These are phyloP conservation scores for Stegostoma tigrinum DNA, from an alignment of 2,113 vertebrate genomes.

Conservation along the genomic window DNA sequence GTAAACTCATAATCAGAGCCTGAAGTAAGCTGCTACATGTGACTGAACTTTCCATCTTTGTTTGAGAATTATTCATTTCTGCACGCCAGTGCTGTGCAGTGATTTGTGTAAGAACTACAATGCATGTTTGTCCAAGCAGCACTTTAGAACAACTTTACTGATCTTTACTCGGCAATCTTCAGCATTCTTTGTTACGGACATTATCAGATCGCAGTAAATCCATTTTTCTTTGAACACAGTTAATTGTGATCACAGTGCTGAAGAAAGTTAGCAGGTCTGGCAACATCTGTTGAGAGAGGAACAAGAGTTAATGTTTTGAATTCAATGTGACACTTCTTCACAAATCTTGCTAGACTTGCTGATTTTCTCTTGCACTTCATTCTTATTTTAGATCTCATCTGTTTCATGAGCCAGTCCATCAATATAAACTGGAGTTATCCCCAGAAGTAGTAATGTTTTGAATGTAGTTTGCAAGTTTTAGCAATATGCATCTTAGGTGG, in stretches of 20 bases:
- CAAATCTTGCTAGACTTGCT: too few species aligned
- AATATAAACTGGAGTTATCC: background rate
- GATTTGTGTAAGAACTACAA: too few species aligned
- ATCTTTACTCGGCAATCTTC: background rate
- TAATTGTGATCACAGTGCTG: background rate
- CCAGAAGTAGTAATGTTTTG: background rate
- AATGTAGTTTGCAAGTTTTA: background rate
- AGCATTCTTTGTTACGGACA: background rate
- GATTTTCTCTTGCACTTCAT: too few species aligned
- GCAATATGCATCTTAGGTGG: background rate
- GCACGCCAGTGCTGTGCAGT: too few species aligned
- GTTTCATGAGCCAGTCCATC: background rate
- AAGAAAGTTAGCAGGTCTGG: too few species aligned
- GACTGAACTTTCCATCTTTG: too few species aligned
- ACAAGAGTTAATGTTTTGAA: too few species aligned
- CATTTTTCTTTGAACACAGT: background rate
- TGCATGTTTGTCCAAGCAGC: background rate
- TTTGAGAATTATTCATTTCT: too few species aligned
- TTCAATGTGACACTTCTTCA: too few species aligned
- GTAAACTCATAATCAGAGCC: too few species aligned
- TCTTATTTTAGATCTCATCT: background rate
- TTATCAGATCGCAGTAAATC: background rate
- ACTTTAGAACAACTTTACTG: background rate
- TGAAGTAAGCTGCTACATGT: too few species aligned
- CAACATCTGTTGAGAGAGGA: too few species aligned